Conservation (phyloP, 1,140 invertebrate species). For the Drosophila nigrodunni region DNA sequence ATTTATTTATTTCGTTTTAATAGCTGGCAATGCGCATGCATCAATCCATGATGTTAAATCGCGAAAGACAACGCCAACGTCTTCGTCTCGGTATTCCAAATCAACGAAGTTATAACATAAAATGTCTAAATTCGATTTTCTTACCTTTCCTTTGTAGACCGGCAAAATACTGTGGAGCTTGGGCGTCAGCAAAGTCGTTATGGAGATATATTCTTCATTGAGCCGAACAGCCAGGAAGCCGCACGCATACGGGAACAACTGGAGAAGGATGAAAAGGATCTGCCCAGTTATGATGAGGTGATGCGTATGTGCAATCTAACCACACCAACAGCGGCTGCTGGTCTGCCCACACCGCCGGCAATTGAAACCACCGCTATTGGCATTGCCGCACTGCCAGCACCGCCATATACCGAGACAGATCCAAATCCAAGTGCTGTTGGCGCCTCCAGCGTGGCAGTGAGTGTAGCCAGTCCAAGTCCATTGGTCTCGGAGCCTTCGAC, state of each 20-base stretch:
- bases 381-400: constrained; percentile 69
- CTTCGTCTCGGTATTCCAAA: constrained; percentile 16
- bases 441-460: neutral
- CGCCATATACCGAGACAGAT: constrained; percentile 71
- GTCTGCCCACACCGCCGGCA: constrained; percentile 21
- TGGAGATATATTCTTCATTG: constrained; percentile 76
- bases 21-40: constrained; percentile 73
- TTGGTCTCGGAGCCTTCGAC: constrained; percentile 65
- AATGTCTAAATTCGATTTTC: neutral
- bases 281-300: constrained; percentile 81
- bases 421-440: constrained; percentile 31
- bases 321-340: constrained; percentile 60
- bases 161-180: constrained; percentile 67
- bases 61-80: constrained; percentile 40
- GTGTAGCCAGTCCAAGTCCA: constrained; percentile 5
- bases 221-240: constrained; percentile 70
- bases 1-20: constrained; percentile 38
- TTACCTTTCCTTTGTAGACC: constrained; percentile 64
- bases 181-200: constrained; percentile 59
- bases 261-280: constrained; percentile 80
- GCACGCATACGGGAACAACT: constrained; percentile 77
- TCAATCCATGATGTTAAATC: constrained; percentile 45
- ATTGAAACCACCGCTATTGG: constrained; percentile 45
- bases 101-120: too few relatives aligned
- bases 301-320: constrained; percentile 81